Percentiles rank a stretch among this genome's conserved stretches.
Conservation (phyloP, 2,113 vertebrate genomes). For the Corydoras maculifer region DNA sequence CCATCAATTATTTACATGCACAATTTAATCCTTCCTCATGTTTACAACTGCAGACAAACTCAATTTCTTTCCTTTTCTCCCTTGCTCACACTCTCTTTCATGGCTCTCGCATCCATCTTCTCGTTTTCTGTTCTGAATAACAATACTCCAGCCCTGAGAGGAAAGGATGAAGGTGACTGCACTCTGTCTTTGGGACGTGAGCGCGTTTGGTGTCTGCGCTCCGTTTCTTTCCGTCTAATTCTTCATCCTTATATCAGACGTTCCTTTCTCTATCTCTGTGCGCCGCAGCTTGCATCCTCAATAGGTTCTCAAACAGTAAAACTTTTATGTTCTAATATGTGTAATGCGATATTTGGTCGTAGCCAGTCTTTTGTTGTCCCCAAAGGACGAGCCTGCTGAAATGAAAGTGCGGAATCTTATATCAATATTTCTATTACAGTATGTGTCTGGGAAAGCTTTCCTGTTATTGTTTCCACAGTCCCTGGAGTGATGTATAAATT, state of each 20-base stretch:
- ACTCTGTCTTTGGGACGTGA: constrained; percentile 16
- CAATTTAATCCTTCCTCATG: constrained; percentile 40
- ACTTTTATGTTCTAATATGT: constrained; percentile 37
- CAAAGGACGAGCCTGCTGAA: constrained; percentile 30
- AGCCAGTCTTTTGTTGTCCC: constrained; percentile 16
- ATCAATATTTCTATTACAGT: constrained; percentile 41
- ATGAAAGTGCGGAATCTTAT: constrained; percentile 29
- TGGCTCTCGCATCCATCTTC: constrained; percentile 33
- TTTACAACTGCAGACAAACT: constrained; percentile 43
- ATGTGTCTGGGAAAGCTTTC: constrained; percentile 23
- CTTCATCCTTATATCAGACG: background rate
- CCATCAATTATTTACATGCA: constrained; percentile 49
- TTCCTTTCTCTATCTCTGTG: background rate
- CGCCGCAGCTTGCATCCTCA: background rate
- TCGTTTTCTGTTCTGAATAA: constrained; percentile 45
- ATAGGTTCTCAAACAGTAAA: constrained; percentile 12
- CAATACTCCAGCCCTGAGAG: constrained; percentile 42
- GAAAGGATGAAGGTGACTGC: constrained; percentile 47
- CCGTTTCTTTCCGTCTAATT: background rate
- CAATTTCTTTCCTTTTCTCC: constrained; percentile 34
- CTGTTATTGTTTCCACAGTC: constrained; percentile 34
- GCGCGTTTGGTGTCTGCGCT: constrained; percentile 16
- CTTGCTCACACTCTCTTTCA: constrained; percentile 17
- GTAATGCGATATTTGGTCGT: constrained; percentile 34
- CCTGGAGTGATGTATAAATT: constrained; percentile 28